Percentiles rank a stretch among this genome's conserved stretches.
Evolutionary conservation across 2,113 vertebrate species (phyloP).

Genomic region (Oophaga pumilio): DNA sequence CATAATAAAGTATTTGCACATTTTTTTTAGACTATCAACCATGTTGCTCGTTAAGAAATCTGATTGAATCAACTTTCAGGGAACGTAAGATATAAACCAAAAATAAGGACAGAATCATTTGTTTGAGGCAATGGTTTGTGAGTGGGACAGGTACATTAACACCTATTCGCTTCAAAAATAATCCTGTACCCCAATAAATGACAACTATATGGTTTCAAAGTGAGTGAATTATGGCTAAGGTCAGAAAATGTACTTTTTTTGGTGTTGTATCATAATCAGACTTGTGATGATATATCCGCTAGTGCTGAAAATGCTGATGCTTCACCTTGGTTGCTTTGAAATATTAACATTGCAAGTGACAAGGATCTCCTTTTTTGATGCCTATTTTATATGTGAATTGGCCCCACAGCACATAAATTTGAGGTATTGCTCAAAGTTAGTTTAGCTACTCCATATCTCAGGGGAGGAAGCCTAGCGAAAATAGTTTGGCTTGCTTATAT

Average conservation of each 20-base stretch:
- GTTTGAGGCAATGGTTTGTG: not conserved
- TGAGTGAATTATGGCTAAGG: slow-evolving; percentile 76
- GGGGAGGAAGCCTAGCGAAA: slow-evolving; percentile 61
- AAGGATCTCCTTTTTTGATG: slow-evolving; percentile 76
- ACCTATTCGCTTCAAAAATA: slow-evolving; percentile 21
- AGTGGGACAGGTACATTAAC: slow-evolving; percentile 10
- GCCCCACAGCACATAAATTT: slow-evolving; percentile 73
- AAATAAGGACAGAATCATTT: slow-evolving; percentile 10
- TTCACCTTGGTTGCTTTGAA: slow-evolving; percentile 78
- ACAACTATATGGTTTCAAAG: slow-evolving; percentile 26
- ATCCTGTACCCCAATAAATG: slow-evolving; percentile 48
- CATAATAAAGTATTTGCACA: not conserved
- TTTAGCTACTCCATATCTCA: slow-evolving; percentile 72
- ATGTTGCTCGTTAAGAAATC: not conserved
- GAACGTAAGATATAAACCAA: not conserved
- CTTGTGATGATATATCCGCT: slow-evolving; percentile 73
- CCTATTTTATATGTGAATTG: slow-evolving; percentile 78
- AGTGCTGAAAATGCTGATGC: slow-evolving; percentile 71
- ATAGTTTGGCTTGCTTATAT: slow-evolving; percentile 65
- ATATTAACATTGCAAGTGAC: slow-evolving; percentile 72
- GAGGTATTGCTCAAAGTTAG: slow-evolving; percentile 71
- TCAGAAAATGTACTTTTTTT: slow-evolving; percentile 73
- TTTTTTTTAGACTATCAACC: not conserved
- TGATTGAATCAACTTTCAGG: not conserved
- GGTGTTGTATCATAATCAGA: slow-evolving; percentile 72